Evolutionary conservation across 1,140 invertebrate species (phyloP).

Genomic region (Samia ricini): DNA sequence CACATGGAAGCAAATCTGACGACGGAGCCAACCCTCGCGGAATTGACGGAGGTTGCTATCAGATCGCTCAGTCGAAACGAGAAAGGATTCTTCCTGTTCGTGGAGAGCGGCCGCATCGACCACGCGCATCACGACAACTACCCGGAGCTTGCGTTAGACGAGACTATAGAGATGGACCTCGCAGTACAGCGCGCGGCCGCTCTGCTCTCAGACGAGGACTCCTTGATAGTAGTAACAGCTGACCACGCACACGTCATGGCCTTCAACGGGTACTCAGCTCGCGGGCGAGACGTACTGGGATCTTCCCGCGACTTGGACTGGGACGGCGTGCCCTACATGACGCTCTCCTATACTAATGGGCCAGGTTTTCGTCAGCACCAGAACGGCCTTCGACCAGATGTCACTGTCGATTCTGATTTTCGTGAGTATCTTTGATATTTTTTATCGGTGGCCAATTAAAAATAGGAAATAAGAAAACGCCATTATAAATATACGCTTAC

Average conservation of each 20-base stretch:
- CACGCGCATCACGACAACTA: constrained; percentile 87
- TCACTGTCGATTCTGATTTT: constrained; percentile 40
- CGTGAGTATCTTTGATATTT: not conserved
- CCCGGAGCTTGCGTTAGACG: constrained; percentile 81
- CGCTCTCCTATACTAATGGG: constrained; percentile 87
- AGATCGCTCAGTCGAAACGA: constrained; percentile 86
- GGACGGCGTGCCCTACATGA: constrained; percentile 81
- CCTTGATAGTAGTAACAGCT: constrained; percentile 83
- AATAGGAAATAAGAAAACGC: no score
- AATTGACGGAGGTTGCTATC: constrained; percentile 91
- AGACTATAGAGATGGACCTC: constrained; percentile 80
- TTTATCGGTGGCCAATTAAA: no score
- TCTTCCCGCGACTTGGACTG: constrained; percentile 64
- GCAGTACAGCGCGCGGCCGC: constrained; percentile 77
- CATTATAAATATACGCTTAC: no score
- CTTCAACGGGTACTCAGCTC: constrained; percentile 80
- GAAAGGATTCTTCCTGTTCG: constrained; percentile 92
- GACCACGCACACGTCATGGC: constrained; percentile 85
- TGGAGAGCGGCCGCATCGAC: constrained; percentile 92
- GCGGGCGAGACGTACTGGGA: constrained; percentile 78
- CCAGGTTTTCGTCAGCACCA: constrained; percentile 78
- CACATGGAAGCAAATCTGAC: constrained; percentile 63
- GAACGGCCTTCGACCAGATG: constrained; percentile 53
- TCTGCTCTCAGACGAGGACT: constrained; percentile 78
- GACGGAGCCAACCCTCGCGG: constrained; percentile 85